Evolutionary conservation across 2,888 invertebrate genomes (phyloP), one percentile per base, ranked within the genome.

Genomic region (Thera britannica): DNA sequence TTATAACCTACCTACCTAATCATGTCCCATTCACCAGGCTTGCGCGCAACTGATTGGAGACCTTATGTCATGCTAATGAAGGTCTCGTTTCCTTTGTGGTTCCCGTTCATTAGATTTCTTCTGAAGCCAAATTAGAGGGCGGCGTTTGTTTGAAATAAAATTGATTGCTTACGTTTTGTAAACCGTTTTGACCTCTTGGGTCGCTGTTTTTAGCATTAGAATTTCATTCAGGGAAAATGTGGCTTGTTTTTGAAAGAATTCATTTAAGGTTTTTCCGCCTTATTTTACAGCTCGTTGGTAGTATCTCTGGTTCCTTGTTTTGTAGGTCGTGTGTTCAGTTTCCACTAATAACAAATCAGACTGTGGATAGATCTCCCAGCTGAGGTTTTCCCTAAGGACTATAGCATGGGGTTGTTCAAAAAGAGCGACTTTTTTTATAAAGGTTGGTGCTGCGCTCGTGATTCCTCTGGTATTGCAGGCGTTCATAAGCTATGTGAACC

Each of bases 1-100:
- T 68, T 65, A 70, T 74, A 71, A 72, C 72, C 41, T 73, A 75
- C 72, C 77, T 75, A 67, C 62, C 74, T 74, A 75, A 81, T 80
- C 76, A 79, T 62, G 68, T 52, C 61, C 71, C 64, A 76, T 79
- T 80, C 74, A 76, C 71, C 71, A 61, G 58, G 67, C 12, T 38
- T 65, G 60, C 60, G 51, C 64, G 44, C 64, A 74, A 68, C 52
- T 69, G 74, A 80, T 68, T 74, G 49, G 67, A 70, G 68, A 70
- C 73, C 70, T 62, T 77, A 72, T 66, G 0, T n/a, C 48, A 56
- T 69, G 58, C 55, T 65, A 62, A 65, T 76, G 54, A 77, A 73
- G 63, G 74, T 70, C 56, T 62, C 62, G 55, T 76, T 80, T 72
- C 65, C 71, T 75, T 75, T 75, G 74, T 74, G 72, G 68, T 58